Conservation (phyloP, 2,113 vertebrate species). For the cat (Felis catus) region F.catus_Fca126_mat1.0 CM031415.1:61100001-61100500, state of each 20-base stretch:
- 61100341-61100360: rapidly evolving
- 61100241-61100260: rapidly evolving
- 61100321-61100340: background rate
- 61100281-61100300: background rate
- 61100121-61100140: background rate
- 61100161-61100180: background rate
- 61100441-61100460: no score
- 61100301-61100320: no score
- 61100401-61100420: no score
- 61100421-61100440: no score
- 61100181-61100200: background rate
- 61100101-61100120: background rate
- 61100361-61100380: background rate
- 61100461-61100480: no score
- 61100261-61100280: no score
- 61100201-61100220: background rate
- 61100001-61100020: background rate
- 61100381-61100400: background rate
- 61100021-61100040: no score
- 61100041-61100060: background rate
- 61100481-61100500: no score
- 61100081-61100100: background rate
- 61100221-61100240: background rate
- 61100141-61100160: background rate
- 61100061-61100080: background rate